These are phyloP conservation scores for Vidua macroura DNA, from an alignment of 2,113 vertebrate genomes.

Conservation along the genomic window DNA sequence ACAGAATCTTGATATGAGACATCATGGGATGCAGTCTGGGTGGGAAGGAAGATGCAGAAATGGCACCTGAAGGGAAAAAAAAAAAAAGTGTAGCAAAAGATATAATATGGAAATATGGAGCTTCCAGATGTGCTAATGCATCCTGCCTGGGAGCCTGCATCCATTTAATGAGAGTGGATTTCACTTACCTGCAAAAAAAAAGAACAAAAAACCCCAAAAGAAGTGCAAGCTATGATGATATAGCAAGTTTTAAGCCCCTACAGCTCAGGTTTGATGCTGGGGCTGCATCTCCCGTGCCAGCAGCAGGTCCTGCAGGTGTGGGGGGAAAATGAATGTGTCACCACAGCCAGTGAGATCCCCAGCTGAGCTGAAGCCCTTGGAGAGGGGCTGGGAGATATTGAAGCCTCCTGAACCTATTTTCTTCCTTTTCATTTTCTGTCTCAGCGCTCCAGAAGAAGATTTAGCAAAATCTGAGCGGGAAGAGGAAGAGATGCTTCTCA, in stretches of 20 bases:
- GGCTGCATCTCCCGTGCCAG: neutral
- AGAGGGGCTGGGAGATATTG: neutral
- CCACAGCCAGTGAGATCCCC: neutral
- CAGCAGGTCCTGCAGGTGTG: neutral
- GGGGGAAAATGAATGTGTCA: neutral
- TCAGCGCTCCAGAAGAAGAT: slow-evolving; percentile 73
- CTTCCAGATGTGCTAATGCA: neutral
- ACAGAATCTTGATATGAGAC: too few species aligned
- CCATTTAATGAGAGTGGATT: neutral
- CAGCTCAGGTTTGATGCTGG: neutral
- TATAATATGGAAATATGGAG: neutral
- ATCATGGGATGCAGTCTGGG: neutral
- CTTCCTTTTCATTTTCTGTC: neutral
- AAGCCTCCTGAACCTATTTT: neutral
- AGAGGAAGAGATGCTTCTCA: slow-evolving; percentile 73
- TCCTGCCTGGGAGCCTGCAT: neutral
- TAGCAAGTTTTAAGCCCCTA: neutral
- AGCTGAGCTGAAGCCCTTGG: neutral
- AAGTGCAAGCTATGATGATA: neutral
- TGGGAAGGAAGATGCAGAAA: neutral
- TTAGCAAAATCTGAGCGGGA: slow-evolving; percentile 69
- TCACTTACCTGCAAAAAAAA: neutral
- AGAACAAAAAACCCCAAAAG: neutral
- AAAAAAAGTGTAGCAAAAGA: neutral
- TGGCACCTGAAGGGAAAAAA: neutral